A percentile compares a stretch with the other conserved stretches of the same genome.
phyloP scores from a whole-genome alignment of 2,888 invertebrate genomes.

The Leptopilina drosophilae region DNA sequence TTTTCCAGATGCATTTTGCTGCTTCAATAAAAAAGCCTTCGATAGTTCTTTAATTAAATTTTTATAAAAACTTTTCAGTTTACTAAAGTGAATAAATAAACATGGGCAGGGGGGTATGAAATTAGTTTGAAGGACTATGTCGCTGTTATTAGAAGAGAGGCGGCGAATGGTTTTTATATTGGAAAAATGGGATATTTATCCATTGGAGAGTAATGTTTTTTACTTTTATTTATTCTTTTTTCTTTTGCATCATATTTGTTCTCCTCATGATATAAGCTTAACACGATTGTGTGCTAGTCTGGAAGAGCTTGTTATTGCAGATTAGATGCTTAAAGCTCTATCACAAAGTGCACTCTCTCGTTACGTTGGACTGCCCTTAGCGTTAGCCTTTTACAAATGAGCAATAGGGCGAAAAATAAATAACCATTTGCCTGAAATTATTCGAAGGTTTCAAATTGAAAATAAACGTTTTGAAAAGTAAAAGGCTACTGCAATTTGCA shows the following conservation, averaged over 20 bases:
- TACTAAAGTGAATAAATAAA: too few relatives aligned
- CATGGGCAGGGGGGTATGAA: too few relatives aligned
- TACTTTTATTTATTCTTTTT: not conserved
- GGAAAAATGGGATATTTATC: not conserved
- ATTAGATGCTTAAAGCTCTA: not conserved
- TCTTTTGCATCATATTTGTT: conserved; percentile 10
- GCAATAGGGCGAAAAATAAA: not conserved
- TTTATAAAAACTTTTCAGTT: not conserved
- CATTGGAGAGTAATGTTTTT: not conserved
- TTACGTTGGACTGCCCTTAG: conserved; percentile 10
- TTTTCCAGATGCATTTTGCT: too few relatives aligned
- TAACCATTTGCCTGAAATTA: not conserved
- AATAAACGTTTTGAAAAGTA: too few relatives aligned
- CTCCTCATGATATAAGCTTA: conserved; percentile 29
- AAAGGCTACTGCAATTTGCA: too few relatives aligned
- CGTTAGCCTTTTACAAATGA: conserved; percentile 2
- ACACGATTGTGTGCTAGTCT: conserved; percentile 7
- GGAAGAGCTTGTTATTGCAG: conserved; percentile 20
- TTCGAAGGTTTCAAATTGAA: not conserved
- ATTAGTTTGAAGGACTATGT: not conserved
- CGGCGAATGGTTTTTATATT: not conserved
- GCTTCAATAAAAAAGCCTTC: too few relatives aligned
- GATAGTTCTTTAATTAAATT: not conserved
- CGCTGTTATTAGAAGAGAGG: not conserved
- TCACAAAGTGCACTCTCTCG: conserved; percentile 32